A percentile compares a stretch with the other conserved stretches of the same genome.
Evolutionary conservation across 37 sponge, comb jelly and placozoan species (phyloP).

Genomic region (Eunapius fragilis): DNA sequence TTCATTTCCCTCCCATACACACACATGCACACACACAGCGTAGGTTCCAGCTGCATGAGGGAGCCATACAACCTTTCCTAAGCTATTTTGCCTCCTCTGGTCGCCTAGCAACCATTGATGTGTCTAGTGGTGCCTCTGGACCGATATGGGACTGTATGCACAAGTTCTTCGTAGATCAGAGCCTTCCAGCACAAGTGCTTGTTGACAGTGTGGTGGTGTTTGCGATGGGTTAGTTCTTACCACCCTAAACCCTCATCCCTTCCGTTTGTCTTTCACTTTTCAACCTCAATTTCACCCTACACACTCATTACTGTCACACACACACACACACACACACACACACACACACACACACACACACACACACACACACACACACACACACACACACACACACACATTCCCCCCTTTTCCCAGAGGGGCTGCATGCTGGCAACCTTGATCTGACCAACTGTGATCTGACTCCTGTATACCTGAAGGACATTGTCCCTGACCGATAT

Average conservation of each 20-base stretch:
- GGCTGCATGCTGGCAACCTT: slow-evolving; percentile 56
- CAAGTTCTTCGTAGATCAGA: slow-evolving; percentile 52
- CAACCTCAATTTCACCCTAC: neutral
- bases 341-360: neutral
- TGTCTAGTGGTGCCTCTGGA: slow-evolving; percentile 61
- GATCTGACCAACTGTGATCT: slow-evolving; percentile 53
- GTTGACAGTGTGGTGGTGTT: slow-evolving; percentile 75
- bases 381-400: neutral
- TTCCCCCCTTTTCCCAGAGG: slow-evolving; percentile 13
- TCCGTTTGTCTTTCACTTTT: neutral
- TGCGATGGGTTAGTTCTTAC: slow-evolving; percentile 62
- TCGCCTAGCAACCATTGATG: slow-evolving; percentile 75
- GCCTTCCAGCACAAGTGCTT: slow-evolving; percentile 57
- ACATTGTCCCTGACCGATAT: slow-evolving; percentile 34
- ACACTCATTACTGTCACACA: neutral
- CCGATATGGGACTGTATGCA: slow-evolving; percentile 70
- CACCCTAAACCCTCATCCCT: neutral
- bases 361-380: neutral
- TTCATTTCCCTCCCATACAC: no score
- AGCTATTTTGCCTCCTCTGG: slow-evolving; percentile 51
- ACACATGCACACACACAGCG: slow-evolving; percentile 38
- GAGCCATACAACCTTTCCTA: slow-evolving; percentile 49
- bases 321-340: neutral
- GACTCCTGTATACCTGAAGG: slow-evolving; percentile 45
- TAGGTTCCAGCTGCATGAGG: slow-evolving; percentile 62